Conservation (phyloP, 2,797 vertebrate species). For the Argya squamiceps region DNA sequence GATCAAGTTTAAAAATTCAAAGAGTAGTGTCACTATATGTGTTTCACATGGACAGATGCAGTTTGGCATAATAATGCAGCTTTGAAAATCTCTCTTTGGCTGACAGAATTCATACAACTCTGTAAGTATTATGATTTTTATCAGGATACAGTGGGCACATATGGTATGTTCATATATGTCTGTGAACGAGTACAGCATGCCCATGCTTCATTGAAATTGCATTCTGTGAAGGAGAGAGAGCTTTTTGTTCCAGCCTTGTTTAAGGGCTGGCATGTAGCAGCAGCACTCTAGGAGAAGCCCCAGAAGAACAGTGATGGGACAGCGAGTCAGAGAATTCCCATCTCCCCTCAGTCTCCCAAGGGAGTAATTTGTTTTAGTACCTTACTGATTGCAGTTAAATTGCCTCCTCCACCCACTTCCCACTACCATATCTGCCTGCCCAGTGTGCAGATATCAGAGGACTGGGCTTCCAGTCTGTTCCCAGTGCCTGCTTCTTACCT, state of each 20-base stretch:
- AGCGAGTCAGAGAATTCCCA: slow-evolving; percentile 42
- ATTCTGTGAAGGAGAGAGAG: neutral
- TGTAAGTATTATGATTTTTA: neutral
- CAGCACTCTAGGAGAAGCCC: slow-evolving; percentile 19
- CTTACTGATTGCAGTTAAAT: slow-evolving; percentile 22
- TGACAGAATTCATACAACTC: neutral
- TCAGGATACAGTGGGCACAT: neutral
- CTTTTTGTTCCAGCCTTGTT: slow-evolving; percentile 15
- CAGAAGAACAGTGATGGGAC: neutral
- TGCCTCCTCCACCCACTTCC: neutral
- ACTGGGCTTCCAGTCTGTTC: neutral
- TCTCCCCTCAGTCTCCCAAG: slow-evolving; percentile 15
- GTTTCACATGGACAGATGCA: neutral
- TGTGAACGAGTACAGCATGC: neutral
- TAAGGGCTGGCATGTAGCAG: slow-evolving; percentile 4
- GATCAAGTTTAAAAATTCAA: slow-evolving; percentile 2
- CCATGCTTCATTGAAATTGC: neutral
- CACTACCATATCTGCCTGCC: neutral
- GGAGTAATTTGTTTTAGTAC: slow-evolving; percentile 18
- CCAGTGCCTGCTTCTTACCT: neutral
- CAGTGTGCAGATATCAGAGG: neutral
- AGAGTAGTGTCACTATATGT: neutral
- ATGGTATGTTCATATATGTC: neutral
- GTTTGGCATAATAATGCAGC: neutral
- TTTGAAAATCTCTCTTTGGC: neutral